Conservation (phyloP, 1,140 invertebrate genomes). For the Papilio glaucus region DNA sequence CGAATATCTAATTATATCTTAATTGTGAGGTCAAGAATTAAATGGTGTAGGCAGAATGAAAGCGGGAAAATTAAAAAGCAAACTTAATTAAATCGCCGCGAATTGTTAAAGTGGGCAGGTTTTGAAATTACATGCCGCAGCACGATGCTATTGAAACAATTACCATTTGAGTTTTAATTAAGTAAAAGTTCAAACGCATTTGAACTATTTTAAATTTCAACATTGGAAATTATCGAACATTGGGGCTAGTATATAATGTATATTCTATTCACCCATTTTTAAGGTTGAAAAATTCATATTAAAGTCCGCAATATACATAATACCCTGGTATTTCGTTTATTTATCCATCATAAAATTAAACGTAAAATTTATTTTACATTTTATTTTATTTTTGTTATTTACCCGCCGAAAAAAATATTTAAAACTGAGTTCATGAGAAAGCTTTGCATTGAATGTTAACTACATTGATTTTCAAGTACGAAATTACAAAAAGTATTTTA, state of each 20-base stretch:
- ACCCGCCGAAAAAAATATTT: no score
- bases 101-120: neutral
- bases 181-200: neutral
- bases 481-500: no score
- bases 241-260: neutral
- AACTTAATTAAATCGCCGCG: constrained; percentile 15
- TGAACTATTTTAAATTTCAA: neutral
- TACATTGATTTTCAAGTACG: no score
- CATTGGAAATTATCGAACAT: neutral
- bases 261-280: no score
- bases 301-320: no score
- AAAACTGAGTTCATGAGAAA: no score
- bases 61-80: constrained; percentile 11
- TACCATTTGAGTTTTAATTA: constrained; percentile 10
- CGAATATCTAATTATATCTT: neutral
- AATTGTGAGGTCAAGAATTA: constrained; percentile 8
- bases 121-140: neutral
- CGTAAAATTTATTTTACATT: no score
- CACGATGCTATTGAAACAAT: neutral
- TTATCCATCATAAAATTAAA: no score
- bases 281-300: no score
- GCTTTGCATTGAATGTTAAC: no score
- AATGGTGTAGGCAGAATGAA: neutral
- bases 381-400: no score
- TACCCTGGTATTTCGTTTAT: no score